Conservation (phyloP, 2,888 invertebrate genomes). For the Eurois occulta region DNA sequence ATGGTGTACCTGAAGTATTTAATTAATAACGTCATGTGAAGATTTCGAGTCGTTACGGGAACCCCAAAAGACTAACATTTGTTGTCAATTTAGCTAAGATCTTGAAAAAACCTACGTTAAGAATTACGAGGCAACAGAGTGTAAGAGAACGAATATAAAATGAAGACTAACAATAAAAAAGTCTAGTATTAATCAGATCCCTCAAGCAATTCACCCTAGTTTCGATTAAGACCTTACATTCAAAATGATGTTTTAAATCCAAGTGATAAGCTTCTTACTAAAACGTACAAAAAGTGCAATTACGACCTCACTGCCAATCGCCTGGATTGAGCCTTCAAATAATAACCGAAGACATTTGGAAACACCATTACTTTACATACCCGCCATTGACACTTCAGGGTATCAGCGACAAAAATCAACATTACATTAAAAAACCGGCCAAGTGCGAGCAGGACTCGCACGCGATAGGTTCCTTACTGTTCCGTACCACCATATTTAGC, state of each 20-base stretch:
- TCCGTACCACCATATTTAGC: not conserved
- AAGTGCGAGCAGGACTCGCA: not conserved
- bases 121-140: not conserved
- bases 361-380: slow-evolving; percentile 19
- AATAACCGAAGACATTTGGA: slow-evolving; percentile 22
- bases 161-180: not conserved
- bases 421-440: slow-evolving; percentile 22
- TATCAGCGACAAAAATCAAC: slow-evolving; percentile 48
- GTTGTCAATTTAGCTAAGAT: not conserved
- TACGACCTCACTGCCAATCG: not conserved
- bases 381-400: slow-evolving; percentile 17
- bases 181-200: not conserved
- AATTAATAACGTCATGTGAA: too few species aligned
- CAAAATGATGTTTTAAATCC: slow-evolving; percentile 16
- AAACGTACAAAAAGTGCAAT: slow-evolving; percentile 1
- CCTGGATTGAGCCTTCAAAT: slow-evolving; percentile 51
- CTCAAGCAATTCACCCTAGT: not conserved
- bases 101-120: too few species aligned
- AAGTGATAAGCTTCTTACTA: slow-evolving; percentile 18
- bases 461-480: not conserved
- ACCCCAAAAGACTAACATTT: too few species aligned
- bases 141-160: not conserved
- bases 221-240: slow-evolving; percentile 8
- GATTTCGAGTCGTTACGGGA: too few species aligned
- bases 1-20: not conserved